Evolutionary conservation across 1,140 invertebrate species (phyloP), one percentile per base, ranked within the genome.

Genomic region (Anastrepha ludens): DNA sequence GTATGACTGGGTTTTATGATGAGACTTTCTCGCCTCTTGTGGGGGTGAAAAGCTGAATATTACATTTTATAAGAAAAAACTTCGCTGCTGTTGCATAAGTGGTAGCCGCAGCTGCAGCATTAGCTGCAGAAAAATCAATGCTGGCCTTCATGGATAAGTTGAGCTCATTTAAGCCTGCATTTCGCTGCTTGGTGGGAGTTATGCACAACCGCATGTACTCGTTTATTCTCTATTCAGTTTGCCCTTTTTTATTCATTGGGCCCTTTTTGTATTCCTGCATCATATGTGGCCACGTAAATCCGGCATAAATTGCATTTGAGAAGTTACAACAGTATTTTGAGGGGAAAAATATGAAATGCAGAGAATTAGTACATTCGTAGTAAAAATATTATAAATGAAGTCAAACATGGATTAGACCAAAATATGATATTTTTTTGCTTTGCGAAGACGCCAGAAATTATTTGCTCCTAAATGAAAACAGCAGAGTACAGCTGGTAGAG

Each of bases 211-310:
- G 29, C 29, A 29, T 29, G 29, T 29, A 29, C 50, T 55, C 50
- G 5, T 5, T 55, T 55, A 55, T 62, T 62, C 4, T 62, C 7
- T n/a, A 62, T 62, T 62, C 13, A 3, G 7, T 62, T 62, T 13
- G 60, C 15, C 2, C 15, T 62, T n/a, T 62, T 62, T 62, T 62
- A 62, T 62, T 17, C 15, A 62, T 15, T 55, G 50, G 44, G 47
- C 8, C 17, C 41, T 81, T 81, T 55, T 81, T 62, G n/a, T 74
- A 44, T 47, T 67, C 11, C 6, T n/a, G 15, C 47, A 44, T 81
- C 74, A 81, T 81, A 50, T 81, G 74, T 58, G 74, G 41, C 50
- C 50, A 55, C 47, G 6, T 81, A 81, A 81, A 58, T 81, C 74
- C 47, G 3, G 4, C 44, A 2, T 20, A 81, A 81, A 81, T 81